Conservation (phyloP, 2,113 vertebrate genomes). For the Pelodiscus sinensis region DNA sequence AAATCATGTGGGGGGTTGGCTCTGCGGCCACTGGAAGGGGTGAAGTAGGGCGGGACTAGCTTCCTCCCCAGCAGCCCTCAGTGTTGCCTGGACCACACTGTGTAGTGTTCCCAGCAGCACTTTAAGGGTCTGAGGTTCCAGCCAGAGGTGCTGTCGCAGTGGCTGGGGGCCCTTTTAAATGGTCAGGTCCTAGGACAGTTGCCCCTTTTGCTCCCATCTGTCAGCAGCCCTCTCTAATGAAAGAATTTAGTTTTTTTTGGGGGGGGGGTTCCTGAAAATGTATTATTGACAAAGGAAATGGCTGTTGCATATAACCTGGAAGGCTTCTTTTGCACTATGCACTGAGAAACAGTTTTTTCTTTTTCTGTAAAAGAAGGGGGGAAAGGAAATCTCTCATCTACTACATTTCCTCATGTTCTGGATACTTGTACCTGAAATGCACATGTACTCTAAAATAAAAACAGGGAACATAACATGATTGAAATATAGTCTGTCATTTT, state of each 20-base stretch:
- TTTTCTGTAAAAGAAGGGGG: neutral
- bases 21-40: no score
- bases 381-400: neutral
- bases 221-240: no score
- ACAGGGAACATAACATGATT: slow-evolving; percentile 53
- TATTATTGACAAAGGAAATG: neutral
- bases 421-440: neutral
- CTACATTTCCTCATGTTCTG: neutral
- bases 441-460: slow-evolving; percentile 20
- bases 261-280: neutral
- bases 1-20: no score
- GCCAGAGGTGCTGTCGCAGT: no score
- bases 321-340: neutral
- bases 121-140: no score
- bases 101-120: no score
- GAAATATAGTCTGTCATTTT: slow-evolving; percentile 34
- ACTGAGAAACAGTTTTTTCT: neutral
- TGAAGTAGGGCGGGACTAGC: no score
- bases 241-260: slow-evolving; percentile 7
- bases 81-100: no score
- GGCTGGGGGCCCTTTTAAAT: no score
- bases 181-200: no score
- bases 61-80: no score
- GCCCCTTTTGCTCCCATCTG: no score
- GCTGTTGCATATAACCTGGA: neutral